Evolutionary conservation across 2,888 invertebrate species (phyloP).

Genomic region (Eugnorisma glareosa): DNA sequence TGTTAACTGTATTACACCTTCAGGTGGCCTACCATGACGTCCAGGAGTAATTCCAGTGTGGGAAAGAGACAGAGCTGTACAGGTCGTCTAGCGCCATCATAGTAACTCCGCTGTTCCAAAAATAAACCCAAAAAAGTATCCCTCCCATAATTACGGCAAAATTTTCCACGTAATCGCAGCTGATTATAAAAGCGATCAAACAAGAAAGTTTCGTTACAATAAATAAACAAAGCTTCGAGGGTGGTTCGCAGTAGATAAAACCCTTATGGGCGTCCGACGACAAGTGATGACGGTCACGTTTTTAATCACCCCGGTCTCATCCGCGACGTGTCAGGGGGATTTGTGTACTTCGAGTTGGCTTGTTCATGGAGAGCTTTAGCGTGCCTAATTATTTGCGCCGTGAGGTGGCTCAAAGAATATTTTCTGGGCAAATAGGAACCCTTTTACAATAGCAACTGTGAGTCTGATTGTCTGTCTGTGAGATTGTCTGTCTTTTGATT

Average conservation of each 20-base stretch:
- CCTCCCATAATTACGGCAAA: slow-evolving; percentile 53
- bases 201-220: slow-evolving; percentile 77
- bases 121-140: slow-evolving; percentile 8
- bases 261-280: slow-evolving; percentile 83
- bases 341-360: slow-evolving; percentile 72
- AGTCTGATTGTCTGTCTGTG: background rate
- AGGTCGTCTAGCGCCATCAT: no score
- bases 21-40: no score
- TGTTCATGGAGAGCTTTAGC: slow-evolving; percentile 57
- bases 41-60: no score
- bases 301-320: slow-evolving; percentile 88
- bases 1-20: background rate
- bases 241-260: slow-evolving; percentile 87
- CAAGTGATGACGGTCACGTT: slow-evolving; percentile 90
- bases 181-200: slow-evolving; percentile 65
- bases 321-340: slow-evolving; percentile 84
- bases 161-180: slow-evolving; percentile 55
- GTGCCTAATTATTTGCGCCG: slow-evolving; percentile 56
- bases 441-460: background rate
- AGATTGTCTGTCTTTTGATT: background rate
- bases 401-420: slow-evolving; percentile 25
- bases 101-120: no score
- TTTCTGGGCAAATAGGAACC: background rate
- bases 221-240: slow-evolving; percentile 84
- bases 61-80: no score